These are phyloP conservation scores for Cryptotermes secundus DNA, from an alignment of 1,140 invertebrate genomes.

Conservation along the genomic window DNA sequence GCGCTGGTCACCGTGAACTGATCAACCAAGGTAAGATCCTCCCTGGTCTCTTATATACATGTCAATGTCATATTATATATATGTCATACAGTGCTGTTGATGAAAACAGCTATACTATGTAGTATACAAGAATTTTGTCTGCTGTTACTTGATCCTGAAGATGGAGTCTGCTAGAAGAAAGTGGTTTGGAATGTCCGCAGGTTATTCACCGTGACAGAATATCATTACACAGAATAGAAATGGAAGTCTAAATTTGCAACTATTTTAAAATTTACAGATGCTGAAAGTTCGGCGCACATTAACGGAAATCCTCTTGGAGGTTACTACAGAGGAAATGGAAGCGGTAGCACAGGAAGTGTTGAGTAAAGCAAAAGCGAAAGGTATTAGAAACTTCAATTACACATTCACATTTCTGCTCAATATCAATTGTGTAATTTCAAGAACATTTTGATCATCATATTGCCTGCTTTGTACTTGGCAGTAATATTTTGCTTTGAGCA, in stretches of 20 bases:
- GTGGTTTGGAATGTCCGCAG: too few species aligned
- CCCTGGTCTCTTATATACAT: too few species aligned
- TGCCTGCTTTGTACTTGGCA: neutral
- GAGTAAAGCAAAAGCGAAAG: constrained; percentile 62
- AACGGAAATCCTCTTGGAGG: constrained; percentile 90
- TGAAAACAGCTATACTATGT: too few species aligned
- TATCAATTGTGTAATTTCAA: neutral
- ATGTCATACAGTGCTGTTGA: too few species aligned
- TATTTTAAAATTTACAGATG: constrained; percentile 65
- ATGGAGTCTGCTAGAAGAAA: too few species aligned
- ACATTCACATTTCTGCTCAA: constrained; percentile 2
- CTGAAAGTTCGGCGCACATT: constrained; percentile 78
- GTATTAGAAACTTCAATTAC: constrained; percentile 48
- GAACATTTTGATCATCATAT: neutral
- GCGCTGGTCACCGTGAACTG: too few species aligned
- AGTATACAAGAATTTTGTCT: too few species aligned
- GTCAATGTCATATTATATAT: too few species aligned
- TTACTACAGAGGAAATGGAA: constrained; percentile 86
- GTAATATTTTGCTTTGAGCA: neutral
- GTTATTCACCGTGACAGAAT: too few species aligned
- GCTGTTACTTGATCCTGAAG: too few species aligned
- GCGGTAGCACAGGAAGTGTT: constrained; percentile 75
- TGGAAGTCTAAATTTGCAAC: neutral
- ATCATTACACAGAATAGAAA: neutral
- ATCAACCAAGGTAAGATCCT: too few species aligned